Percentiles rank a stretch among this genome's conserved stretches.
phyloP scores from a whole-genome alignment of 2,797 vertebrate species.

The Enteromius fasciolatus region DNA sequence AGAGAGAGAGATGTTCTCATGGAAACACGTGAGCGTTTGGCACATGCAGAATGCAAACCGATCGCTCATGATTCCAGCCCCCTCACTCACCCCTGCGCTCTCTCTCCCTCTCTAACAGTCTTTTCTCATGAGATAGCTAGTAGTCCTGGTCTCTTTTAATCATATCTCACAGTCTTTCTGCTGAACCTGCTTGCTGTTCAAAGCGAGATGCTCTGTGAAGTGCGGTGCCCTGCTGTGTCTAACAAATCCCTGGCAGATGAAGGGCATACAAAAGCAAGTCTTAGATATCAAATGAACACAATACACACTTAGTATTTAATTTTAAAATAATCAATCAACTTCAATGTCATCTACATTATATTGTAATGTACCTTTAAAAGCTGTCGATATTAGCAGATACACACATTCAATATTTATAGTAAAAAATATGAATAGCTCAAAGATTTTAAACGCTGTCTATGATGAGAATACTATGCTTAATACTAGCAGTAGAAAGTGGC shows the following conservation, averaged over 20 bases:
- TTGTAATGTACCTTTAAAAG: neutral
- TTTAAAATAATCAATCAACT: neutral
- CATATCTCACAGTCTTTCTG: conserved; percentile 11
- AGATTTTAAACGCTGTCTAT: neutral
- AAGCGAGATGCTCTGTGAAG: conserved; percentile 29
- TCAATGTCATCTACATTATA: neutral
- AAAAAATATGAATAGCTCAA: neutral
- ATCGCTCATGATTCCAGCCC: conserved; percentile 23
- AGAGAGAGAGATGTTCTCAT: conserved; percentile 33
- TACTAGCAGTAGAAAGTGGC: neutral
- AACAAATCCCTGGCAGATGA: neutral
- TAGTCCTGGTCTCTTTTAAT: conserved; percentile 25
- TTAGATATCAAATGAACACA: neutral
- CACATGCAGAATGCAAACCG: conserved; percentile 54
- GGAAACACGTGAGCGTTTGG: conserved; percentile 66
- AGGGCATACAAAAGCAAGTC: neutral
- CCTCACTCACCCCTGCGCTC: neutral
- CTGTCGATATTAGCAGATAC: neutral
- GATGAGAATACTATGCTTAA: neutral
- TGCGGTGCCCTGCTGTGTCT: conserved; percentile 5
- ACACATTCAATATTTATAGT: neutral
- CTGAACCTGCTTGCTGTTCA: conserved; percentile 31
- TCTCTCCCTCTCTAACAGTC: neutral
- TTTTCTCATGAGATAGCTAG: conserved; percentile 1
- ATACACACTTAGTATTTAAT: neutral